Conservation (phyloP, 2,888 invertebrate species). For the Flexamia atlantica region DNA sequence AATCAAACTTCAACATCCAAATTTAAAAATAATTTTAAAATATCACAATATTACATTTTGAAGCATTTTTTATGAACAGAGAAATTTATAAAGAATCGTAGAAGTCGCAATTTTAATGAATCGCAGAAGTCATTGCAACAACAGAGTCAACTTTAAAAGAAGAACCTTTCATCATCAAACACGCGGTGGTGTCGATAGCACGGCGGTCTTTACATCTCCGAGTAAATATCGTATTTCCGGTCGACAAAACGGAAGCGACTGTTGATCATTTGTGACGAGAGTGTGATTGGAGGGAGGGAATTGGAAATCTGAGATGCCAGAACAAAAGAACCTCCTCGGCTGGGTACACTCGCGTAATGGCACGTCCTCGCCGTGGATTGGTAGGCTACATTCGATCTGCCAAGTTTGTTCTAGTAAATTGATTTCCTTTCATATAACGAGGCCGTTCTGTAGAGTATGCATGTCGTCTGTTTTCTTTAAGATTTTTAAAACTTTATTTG, state of each 20-base stretch:
- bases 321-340: background rate
- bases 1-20: too few species aligned
- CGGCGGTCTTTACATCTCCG: background rate
- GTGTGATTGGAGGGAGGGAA: slow-evolving; percentile 28
- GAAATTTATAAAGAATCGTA: too few species aligned
- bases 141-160: too few species aligned
- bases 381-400: background rate
- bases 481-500: too few species aligned
- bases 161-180: background rate
- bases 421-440: slow-evolving; percentile 4
- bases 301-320: background rate
- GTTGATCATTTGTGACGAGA: slow-evolving; percentile 28
- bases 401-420: slow-evolving; percentile 8
- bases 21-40: too few species aligned
- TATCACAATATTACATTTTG: too few species aligned
- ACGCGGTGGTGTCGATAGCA: slow-evolving; percentile 14
- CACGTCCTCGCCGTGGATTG: background rate
- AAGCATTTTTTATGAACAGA: too few species aligned
- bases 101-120: too few species aligned
- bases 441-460: too few species aligned
- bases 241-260: slow-evolving; percentile 31
- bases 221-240: slow-evolving; percentile 35
- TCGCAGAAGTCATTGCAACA: too few species aligned
- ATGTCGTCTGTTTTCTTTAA: too few species aligned
- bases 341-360: slow-evolving; percentile 1